Percentiles rank a stretch among this genome's conserved stretches.
Conservation (phyloP, 2,888 invertebrate genomes). For the Maniola hyperantus region DNA sequence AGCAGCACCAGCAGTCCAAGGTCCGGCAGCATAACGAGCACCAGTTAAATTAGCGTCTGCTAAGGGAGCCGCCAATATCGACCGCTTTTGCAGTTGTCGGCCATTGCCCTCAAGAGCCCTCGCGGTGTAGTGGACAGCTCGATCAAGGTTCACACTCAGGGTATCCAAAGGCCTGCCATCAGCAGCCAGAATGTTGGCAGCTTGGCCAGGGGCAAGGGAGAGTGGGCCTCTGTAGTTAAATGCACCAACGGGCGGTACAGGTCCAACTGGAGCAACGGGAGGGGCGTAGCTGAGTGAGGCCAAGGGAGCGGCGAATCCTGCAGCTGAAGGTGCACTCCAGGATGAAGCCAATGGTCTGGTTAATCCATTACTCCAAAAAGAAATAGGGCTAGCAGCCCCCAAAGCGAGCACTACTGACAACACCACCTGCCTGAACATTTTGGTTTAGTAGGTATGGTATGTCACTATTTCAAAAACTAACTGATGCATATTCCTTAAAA, state of each 20-base stretch:
- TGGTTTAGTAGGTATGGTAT: conserved; percentile 68
- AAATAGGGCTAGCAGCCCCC: conserved; percentile 75
- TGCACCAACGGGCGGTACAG: conserved; percentile 49
- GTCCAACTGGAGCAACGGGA: conserved; percentile 37
- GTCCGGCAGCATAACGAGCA: neutral
- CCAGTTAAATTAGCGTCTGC: neutral
- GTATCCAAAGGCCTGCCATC: conserved; percentile 76
- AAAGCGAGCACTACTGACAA: conserved; percentile 84
- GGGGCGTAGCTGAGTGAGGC: neutral
- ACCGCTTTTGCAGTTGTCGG: conserved; percentile 59
- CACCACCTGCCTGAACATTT: conserved; percentile 83
- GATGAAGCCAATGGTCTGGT: neutral
- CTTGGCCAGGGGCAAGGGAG: conserved; percentile 72
- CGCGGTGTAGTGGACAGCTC: conserved; percentile 67
- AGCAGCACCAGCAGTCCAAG: conserved; percentile 28
- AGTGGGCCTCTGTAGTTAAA: conserved; percentile 67
- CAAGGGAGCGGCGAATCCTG: neutral
- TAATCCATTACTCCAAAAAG: conserved; percentile 32
- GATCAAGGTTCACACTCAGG: conserved; percentile 72
- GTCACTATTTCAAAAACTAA: conserved; percentile 56
- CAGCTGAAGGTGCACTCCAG: neutral
- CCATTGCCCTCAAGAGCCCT: conserved; percentile 54
- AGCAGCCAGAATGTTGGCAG: conserved; percentile 69
- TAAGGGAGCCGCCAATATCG: conserved; percentile 32
- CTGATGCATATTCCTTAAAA: conserved; percentile 59